phyloP scores from a whole-genome alignment of 2,888 invertebrate genomes.

The Andrena bucephala region DNA sequence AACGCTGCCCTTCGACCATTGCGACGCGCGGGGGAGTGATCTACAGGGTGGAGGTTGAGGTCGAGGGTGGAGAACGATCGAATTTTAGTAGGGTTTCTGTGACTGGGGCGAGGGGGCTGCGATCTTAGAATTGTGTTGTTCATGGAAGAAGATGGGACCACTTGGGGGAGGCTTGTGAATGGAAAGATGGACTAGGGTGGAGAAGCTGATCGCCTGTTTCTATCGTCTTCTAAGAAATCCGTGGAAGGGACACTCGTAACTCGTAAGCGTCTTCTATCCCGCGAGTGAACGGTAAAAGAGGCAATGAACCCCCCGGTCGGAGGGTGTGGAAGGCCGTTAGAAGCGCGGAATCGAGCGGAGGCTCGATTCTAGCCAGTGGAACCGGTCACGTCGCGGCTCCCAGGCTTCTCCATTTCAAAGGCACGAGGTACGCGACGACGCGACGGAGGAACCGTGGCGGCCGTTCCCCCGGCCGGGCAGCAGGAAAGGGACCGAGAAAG shows the following conservation, averaged over 20 bases:
- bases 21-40: not conserved
- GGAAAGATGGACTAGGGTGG: too few species aligned
- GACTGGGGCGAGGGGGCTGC: not conserved
- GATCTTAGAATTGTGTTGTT: not conserved
- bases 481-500: slow-evolving; percentile 16
- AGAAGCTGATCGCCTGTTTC: too few species aligned
- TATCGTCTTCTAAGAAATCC: too few species aligned
- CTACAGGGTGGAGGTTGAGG: not conserved
- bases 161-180: not conserved
- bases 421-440: not conserved
- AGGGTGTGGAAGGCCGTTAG: not conserved
- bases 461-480: not conserved
- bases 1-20: not conserved
- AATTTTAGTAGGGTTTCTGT: slow-evolving; percentile 1
- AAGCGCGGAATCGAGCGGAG: slow-evolving; percentile 5
- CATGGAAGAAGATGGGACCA: not conserved
- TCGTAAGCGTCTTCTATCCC: too few species aligned
- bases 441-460: slow-evolving; percentile 8
- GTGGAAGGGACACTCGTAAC: too few species aligned
- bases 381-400: slow-evolving; percentile 24
- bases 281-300: not conserved
- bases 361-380: not conserved
- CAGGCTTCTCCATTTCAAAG: slow-evolving; percentile 64
- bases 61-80: slow-evolving; percentile 8
- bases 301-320: not conserved